These are phyloP conservation scores for Himalopsyche japonica DNA, from an alignment of 2,888 invertebrate genomes.

Conservation along the genomic window DNA sequence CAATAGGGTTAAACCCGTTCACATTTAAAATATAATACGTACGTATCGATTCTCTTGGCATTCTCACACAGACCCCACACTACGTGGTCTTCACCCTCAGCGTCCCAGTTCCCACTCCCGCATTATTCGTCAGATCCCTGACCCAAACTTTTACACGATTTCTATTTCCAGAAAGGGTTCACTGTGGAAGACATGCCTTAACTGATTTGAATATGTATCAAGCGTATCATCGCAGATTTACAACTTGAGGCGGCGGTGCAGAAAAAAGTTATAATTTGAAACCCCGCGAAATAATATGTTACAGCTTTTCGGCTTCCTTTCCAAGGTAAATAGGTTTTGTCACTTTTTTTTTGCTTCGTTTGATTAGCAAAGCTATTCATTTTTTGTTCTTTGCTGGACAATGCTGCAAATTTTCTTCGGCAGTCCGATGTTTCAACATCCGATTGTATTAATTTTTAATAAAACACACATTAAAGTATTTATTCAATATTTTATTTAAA, in stretches of 20 bases:
- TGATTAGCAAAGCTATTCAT: background rate
- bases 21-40: background rate
- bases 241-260: background rate
- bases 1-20: background rate
- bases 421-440: too few species aligned
- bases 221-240: constrained; percentile 1
- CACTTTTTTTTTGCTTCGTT: background rate
- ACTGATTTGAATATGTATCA: background rate
- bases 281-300: background rate
- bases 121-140: background rate
- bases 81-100: background rate
- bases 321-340: background rate
- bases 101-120: background rate
- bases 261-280: background rate
- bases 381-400: too few species aligned
- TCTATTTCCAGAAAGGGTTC: constrained; percentile 1
- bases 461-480: too few species aligned
- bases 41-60: background rate
- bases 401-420: too few species aligned
- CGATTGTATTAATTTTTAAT: too few species aligned
- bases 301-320: background rate
- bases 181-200: background rate
- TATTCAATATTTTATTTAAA: too few species aligned
- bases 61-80: background rate
- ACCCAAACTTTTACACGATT: background rate